Percentiles rank a stretch among this genome's conserved stretches.
Evolutionary conservation across 2,113 vertebrate species (phyloP).

Genomic region (Petaurus breviceps): DNA sequence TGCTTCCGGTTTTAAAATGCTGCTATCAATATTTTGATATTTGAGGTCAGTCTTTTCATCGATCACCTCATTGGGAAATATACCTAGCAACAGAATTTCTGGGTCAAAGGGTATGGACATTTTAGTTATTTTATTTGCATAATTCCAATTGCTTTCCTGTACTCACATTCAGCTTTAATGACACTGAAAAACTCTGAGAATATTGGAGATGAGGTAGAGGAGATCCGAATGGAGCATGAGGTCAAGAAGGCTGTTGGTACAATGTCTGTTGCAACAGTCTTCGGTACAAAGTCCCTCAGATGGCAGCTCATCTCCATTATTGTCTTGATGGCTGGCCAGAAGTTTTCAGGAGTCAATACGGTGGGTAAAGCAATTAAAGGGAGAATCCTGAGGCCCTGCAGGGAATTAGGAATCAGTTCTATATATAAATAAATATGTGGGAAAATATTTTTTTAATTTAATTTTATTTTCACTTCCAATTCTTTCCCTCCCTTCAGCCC

Average conservation of each 20-base stretch:
- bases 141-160: neutral
- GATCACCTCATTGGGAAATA: neutral
- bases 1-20: neutral
- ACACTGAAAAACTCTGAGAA: constrained; percentile 87
- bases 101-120: neutral
- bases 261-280: constrained; percentile 87
- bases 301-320: constrained; percentile 94
- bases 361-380: constrained; percentile 76
- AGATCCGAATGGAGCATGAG: constrained; percentile 89
- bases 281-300: constrained; percentile 86
- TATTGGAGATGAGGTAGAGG: constrained; percentile 87
- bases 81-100: neutral
- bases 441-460: no score
- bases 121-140: neutral
- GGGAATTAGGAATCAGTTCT: neutral
- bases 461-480: no score
- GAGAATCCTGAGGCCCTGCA: fast-evolving
- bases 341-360: constrained; percentile 93
- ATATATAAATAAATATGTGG: no score
- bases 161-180: constrained; percentile 84
- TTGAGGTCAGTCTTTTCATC: neutral
- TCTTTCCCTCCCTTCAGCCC: no score
- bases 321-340: constrained; percentile 92
- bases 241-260: constrained; percentile 88
- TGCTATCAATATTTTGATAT: neutral